Conservation (phyloP, 1,140 invertebrate genomes). For the Heliconius eleuchia region DNA sequence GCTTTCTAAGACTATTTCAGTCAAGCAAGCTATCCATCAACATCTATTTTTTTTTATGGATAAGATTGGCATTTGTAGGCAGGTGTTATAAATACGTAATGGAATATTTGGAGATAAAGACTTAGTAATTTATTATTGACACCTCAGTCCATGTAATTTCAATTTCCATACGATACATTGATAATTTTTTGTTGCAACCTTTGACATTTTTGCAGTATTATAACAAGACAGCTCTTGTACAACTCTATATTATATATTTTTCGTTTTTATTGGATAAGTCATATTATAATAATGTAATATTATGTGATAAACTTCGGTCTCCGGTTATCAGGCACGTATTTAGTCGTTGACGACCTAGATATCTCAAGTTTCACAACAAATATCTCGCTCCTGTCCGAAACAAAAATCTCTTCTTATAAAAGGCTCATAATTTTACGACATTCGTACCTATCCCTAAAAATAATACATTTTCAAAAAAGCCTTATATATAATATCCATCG, state of each 20-base stretch:
- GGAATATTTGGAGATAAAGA: neutral
- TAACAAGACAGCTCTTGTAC: neutral
- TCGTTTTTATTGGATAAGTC: slow-evolving; percentile 20
- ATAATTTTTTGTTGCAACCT: neutral
- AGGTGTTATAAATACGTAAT: neutral
- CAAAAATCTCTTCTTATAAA: neutral
- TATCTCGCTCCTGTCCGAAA: neutral
- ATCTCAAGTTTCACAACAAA: slow-evolving; percentile 29
- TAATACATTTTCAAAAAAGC: neutral
- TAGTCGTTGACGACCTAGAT: slow-evolving; percentile 29
- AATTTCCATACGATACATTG: neutral
- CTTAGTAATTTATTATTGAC: neutral
- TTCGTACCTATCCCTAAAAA: too few species aligned
- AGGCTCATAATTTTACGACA: neutral
- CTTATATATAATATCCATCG: too few species aligned
- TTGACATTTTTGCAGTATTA: neutral
- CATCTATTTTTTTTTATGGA: neutral
- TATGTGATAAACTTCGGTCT: slow-evolving; percentile 27
- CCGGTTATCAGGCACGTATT: slow-evolving; percentile 25
- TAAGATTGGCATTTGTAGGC: neutral
- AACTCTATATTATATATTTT: neutral
- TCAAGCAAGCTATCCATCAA: neutral
- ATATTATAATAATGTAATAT: slow-evolving; percentile 24
- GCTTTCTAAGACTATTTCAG: too few species aligned
- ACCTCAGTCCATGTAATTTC: neutral